Percentiles rank a stretch among this genome's conserved stretches.
These are phyloP conservation scores for Sandelia bainsii DNA, from an alignment of 2,797 vertebrate genomes.

Conservation along the genomic window DNA sequence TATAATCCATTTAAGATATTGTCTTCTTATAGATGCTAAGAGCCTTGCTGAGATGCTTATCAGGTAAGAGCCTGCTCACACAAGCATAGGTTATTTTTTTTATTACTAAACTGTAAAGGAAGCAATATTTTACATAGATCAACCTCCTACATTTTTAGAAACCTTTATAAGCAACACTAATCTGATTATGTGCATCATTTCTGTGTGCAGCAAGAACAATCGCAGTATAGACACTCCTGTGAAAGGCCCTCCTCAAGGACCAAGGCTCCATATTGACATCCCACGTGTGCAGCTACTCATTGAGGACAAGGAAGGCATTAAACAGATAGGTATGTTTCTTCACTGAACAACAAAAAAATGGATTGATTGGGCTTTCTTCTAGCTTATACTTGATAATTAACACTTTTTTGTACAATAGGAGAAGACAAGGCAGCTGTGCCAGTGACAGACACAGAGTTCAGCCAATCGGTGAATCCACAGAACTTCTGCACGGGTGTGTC, in stretches of 20 bases:
- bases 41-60: slow-evolving; percentile 99
- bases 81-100: neutral
- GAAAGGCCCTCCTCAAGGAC: slow-evolving; percentile 96
- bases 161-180: neutral
- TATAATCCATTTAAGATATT: slow-evolving; percentile 58
- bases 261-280: slow-evolving; percentile 97
- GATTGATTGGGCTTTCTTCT: neutral
- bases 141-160: neutral
- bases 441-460: slow-evolving; percentile 96
- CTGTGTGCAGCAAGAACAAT: slow-evolving; percentile 93
- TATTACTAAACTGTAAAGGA: neutral
- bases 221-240: slow-evolving; percentile 98
- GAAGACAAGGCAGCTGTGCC: slow-evolving; percentile 98
- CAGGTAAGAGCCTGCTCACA: slow-evolving; percentile 86
- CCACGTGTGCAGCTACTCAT: slow-evolving; percentile 98
- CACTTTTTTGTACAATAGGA: slow-evolving; percentile 76
- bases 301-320: slow-evolving; percentile 99
- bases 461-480: slow-evolving; percentile 96
- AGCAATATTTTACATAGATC: neutral
- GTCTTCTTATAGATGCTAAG: slow-evolving; percentile 91
- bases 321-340: slow-evolving; percentile 91
- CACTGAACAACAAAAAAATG: neutral
- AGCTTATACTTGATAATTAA: neutral
- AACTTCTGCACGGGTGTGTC: slow-evolving; percentile 98
- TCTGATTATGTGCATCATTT: slow-evolving; percentile 14